Percentiles rank a stretch among this genome's conserved stretches.
Conservation (phyloP, 2,113 vertebrate species). For the Centropristis striata region DNA sequence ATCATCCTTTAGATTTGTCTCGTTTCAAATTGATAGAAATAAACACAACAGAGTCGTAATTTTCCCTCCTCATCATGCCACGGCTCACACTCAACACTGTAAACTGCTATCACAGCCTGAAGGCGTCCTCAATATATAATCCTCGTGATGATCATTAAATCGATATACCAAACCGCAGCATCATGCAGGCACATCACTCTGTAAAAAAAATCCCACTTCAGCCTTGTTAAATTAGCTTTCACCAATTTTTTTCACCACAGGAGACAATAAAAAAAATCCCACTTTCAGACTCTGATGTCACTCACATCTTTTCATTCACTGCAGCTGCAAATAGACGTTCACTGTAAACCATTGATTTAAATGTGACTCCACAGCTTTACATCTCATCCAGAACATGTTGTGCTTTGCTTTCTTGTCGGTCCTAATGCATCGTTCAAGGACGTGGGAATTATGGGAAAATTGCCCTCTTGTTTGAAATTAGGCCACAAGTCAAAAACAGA, state of each 20-base stretch:
- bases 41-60: no score
- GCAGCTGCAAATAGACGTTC: background rate
- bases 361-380: background rate
- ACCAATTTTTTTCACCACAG: background rate
- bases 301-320: conserved; percentile 8
- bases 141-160: conserved; percentile 10
- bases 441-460: background rate
- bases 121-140: no score
- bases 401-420: conserved; percentile 23
- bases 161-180: conserved; percentile 3
- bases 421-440: conserved; percentile 10
- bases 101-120: no score
- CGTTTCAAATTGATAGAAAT: no score
- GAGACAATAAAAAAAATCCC: background rate
- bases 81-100: no score
- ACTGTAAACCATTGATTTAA: conserved; percentile 6
- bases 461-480: background rate
- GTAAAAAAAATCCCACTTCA: no score
- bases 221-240: background rate
- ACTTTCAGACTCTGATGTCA: background rate
- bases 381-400: conserved; percentile 24
- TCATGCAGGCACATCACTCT: background rate
- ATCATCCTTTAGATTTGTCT: no score
- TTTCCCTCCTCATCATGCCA: no score
- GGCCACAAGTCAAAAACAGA: background rate